Conservation (phyloP, 2,113 vertebrate species). For the Phainopepla nitens region DNA sequence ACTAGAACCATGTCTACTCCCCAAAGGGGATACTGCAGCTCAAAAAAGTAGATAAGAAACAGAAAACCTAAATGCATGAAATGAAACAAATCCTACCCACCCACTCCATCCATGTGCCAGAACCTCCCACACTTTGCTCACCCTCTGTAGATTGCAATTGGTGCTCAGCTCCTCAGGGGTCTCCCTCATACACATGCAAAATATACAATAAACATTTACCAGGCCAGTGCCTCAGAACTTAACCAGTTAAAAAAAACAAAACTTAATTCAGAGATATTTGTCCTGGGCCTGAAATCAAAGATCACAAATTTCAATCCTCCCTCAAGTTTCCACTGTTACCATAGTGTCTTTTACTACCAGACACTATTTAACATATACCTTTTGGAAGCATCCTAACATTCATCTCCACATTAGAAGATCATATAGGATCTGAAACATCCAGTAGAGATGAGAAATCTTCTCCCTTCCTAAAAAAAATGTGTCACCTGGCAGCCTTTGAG, state of each 20-base stretch:
- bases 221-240: not conserved
- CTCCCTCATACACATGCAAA: not conserved
- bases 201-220: not conserved
- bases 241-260: not conserved
- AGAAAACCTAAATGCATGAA: not conserved
- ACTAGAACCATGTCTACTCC: not conserved
- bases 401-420: not conserved
- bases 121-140: not conserved
- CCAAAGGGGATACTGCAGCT: not conserved
- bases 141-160: not conserved
- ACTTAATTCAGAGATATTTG: not conserved
- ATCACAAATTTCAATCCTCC: not conserved
- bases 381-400: not conserved
- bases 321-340: not conserved
- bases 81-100: not conserved
- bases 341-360: not conserved
- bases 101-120: not conserved
- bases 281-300: not conserved
- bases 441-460: not conserved
- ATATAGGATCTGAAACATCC: not conserved
- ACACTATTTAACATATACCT: not conserved
- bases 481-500: not conserved
- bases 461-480: not conserved
- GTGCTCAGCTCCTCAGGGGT: not conserved
- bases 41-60: fast-evolving